phyloP scores from a whole-genome alignment of 2,797 vertebrate genomes.

The Sebastolobus altivelis region DNA sequence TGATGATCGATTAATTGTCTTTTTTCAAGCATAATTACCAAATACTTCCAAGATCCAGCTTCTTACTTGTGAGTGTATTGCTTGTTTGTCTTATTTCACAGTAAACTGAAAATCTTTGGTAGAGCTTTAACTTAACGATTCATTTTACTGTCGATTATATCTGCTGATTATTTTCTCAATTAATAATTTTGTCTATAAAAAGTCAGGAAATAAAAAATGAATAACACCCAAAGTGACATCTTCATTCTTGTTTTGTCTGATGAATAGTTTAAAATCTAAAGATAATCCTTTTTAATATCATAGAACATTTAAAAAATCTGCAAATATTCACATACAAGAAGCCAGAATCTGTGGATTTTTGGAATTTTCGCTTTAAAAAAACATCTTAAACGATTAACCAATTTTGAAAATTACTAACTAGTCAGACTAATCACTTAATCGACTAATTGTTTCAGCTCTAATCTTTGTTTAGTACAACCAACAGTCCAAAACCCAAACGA shows the following conservation, averaged over 20 bases:
- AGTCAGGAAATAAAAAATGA: too few relatives aligned
- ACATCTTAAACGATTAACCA: too few relatives aligned
- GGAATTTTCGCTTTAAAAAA: neutral
- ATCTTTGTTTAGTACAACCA: neutral
- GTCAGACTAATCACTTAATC: neutral
- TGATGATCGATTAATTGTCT: neutral
- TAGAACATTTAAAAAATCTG: too few relatives aligned
- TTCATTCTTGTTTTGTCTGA: too few relatives aligned
- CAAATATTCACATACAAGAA: too few relatives aligned
- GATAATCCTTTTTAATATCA: rapidly evolving
- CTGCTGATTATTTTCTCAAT: neutral
- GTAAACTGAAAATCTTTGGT: neutral
- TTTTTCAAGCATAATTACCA: neutral
- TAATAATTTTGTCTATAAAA: neutral
- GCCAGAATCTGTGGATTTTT: rapidly evolving
- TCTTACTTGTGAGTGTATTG: neutral
- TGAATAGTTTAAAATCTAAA: too few relatives aligned
- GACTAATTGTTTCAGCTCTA: neutral
- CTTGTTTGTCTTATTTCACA: neutral
- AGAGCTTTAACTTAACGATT: neutral
- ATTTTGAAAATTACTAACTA: neutral
- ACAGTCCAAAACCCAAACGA: neutral
- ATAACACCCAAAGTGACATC: too few relatives aligned
- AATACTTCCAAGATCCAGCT: neutral
- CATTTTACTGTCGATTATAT: neutral